Evolutionary conservation across 2,113 vertebrate genomes (phyloP).

Genomic region (Malurus elegans): DNA sequence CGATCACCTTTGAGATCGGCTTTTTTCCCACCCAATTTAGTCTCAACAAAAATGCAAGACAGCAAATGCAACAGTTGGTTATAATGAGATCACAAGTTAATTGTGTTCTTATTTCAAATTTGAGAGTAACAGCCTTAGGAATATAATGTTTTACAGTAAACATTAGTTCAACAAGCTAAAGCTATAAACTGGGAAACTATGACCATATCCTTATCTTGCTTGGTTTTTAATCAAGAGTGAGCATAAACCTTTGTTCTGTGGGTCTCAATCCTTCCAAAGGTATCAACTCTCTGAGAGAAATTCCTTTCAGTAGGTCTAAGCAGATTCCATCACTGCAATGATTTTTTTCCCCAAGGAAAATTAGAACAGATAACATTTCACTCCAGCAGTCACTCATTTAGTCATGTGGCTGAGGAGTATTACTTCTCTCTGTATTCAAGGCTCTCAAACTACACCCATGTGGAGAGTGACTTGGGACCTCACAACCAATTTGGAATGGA

Average conservation of each 20-base stretch:
- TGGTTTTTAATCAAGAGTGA: not conserved
- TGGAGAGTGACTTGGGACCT: not conserved
- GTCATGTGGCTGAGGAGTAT: not conserved
- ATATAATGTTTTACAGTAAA: not conserved
- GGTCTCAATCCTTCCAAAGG: not conserved
- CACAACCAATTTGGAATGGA: not conserved
- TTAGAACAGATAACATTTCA: not conserved
- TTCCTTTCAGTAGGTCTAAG: not conserved
- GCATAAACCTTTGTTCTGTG: not conserved
- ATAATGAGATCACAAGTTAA: constrained; percentile 19
- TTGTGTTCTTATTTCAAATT: not conserved
- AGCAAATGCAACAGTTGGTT: not conserved
- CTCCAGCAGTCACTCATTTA: not conserved
- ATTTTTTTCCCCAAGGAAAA: not conserved
- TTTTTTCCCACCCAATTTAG: not conserved
- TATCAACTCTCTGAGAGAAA: not conserved
- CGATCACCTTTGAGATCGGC: not conserved
- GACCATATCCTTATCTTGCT: not conserved
- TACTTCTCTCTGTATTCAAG: not conserved
- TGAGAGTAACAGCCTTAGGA: not conserved
- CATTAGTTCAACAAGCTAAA: not conserved
- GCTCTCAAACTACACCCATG: not conserved
- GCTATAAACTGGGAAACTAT: not conserved
- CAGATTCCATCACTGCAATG: not conserved
- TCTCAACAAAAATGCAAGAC: not conserved